Evolutionary conservation across 2,113 vertebrate species (phyloP).

Genomic region (Arizona elegans): DNA sequence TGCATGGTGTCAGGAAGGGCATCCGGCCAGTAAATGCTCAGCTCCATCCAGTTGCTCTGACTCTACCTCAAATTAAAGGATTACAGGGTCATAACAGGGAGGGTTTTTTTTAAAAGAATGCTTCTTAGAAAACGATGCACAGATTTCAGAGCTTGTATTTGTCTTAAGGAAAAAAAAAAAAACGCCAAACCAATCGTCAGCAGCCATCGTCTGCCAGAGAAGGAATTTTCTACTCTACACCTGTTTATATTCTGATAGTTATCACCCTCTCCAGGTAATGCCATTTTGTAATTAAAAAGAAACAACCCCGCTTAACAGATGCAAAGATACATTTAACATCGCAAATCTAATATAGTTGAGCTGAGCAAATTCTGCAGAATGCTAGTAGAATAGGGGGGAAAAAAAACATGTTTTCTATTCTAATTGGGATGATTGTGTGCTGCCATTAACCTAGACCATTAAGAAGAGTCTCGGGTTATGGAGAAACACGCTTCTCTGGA

Average conservation of each 20-base stretch:
- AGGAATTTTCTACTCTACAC: neutral
- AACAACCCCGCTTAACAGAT: neutral
- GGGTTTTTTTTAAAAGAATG: neutral
- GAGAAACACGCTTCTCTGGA: neutral
- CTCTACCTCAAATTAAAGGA: neutral
- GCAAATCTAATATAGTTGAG: neutral
- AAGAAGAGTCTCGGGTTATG: neutral
- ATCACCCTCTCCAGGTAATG: neutral
- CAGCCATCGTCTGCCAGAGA: neutral
- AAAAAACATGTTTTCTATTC: neutral
- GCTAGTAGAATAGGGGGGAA: neutral
- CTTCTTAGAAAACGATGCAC: neutral
- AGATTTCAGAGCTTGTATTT: neutral
- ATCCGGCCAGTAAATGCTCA: neutral
- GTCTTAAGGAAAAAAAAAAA: neutral
- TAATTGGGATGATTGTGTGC: neutral
- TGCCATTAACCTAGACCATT: neutral
- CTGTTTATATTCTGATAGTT: neutral
- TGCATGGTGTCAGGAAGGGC: neutral
- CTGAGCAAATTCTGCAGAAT: neutral
- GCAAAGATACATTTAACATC: neutral
- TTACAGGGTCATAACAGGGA: neutral
- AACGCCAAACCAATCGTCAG: neutral
- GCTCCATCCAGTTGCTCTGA: fast-evolving
- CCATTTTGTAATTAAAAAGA: neutral